phyloP scores from a whole-genome alignment of 1,140 invertebrate species.

The Aradophagus sp. region DNA sequence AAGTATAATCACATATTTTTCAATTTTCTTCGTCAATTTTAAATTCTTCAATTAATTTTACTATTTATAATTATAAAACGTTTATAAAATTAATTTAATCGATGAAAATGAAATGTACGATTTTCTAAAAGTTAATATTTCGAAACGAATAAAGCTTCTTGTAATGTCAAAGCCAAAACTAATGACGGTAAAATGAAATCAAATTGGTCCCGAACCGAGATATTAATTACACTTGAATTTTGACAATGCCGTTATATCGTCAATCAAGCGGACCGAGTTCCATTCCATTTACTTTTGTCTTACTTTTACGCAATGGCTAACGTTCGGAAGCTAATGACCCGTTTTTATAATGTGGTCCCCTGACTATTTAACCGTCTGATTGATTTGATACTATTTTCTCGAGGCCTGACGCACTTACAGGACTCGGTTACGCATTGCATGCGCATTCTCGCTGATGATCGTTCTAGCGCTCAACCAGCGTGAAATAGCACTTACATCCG shows the following conservation, averaged over 20 bases:
- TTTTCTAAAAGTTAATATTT: no score
- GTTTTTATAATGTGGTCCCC: constrained; percentile 50
- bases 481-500: constrained; percentile 47
- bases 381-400: constrained; percentile 54
- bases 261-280: constrained; percentile 25
- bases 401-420: constrained; percentile 35
- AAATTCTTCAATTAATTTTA: no score
- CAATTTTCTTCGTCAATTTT: no score
- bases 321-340: constrained; percentile 51
- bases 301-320: constrained; percentile 47
- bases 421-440: constrained; percentile 27
- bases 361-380: constrained; percentile 40
- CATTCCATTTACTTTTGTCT: constrained; percentile 49
- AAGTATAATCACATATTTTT: no score
- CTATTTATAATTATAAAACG: no score
- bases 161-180: no score
- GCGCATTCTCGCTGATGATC: constrained; percentile 30
- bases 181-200: no score
- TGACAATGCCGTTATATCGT: constrained; percentile 43
- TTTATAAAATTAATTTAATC: no score
- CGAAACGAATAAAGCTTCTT: no score
- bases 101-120: no score
- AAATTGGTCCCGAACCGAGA: no score
- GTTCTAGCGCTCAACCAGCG: constrained; percentile 48
- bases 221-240: constrained; percentile 21